Conservation (phyloP, 2,888 invertebrate species). For the Plusia festucae region DNA sequence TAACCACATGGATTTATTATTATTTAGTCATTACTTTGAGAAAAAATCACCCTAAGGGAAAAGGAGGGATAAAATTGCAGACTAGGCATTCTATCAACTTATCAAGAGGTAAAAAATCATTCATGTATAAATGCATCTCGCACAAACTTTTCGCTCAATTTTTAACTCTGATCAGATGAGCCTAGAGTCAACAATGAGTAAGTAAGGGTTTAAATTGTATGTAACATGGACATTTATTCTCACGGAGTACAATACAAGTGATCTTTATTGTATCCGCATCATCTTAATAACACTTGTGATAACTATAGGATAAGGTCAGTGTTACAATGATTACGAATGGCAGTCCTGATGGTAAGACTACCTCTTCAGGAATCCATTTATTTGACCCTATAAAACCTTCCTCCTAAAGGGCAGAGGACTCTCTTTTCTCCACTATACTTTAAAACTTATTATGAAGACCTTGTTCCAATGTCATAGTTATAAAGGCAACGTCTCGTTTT, state of each 20-base stretch:
- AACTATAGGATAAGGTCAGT: conserved; percentile 2
- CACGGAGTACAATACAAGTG: conserved; percentile 1
- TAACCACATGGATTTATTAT: too few relatives aligned
- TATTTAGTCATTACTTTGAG: too few relatives aligned
- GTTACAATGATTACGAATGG: not conserved
- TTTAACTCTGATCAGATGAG: not conserved
- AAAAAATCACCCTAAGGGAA: too few relatives aligned
- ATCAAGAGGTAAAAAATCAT: too few relatives aligned
- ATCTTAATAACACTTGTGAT: not conserved
- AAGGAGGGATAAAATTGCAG: too few relatives aligned
- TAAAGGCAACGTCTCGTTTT: conserved; percentile 1
- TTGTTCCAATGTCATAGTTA: conserved; percentile 2
- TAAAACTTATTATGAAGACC: not conserved
- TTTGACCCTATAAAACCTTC: too few relatives aligned
- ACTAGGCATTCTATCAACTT: too few relatives aligned
- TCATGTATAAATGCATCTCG: too few relatives aligned
- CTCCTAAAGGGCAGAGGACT: not conserved
- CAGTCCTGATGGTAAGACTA: too few relatives aligned
- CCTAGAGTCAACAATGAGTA: not conserved
- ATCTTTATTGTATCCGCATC: conserved; percentile 4
- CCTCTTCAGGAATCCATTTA: too few relatives aligned
- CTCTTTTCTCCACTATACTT: not conserved
- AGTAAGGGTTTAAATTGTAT: not conserved
- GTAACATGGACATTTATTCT: not conserved
- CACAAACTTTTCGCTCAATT: too few relatives aligned